These are phyloP conservation scores for Orthosia cruda DNA, from an alignment of 2,888 invertebrate genomes.

Conservation along the genomic window DNA sequence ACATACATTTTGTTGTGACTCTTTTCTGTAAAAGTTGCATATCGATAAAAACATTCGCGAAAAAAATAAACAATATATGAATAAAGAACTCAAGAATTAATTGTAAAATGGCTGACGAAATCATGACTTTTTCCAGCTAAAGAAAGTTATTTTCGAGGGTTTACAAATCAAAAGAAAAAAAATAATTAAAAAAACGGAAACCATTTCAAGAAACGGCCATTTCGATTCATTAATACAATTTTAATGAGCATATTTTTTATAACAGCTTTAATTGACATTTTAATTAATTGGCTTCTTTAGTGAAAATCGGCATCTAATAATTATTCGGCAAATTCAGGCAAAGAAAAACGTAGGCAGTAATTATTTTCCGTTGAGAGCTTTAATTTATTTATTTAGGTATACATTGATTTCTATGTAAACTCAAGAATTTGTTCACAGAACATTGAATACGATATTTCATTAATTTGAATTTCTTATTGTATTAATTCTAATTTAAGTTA, in stretches of 20 bases:
- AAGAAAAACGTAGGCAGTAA: neutral
- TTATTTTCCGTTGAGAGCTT: slow-evolving; percentile 1
- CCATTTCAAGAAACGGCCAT: neutral
- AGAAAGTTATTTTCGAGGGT: neutral
- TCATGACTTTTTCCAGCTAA: neutral
- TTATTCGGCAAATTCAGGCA: slow-evolving; percentile 12
- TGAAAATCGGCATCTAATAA: neutral
- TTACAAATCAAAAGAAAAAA: neutral
- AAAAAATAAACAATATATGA: neutral
- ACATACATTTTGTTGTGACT: neutral
- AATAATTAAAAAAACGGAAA: neutral
- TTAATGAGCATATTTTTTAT: neutral
- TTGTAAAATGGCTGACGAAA: neutral
- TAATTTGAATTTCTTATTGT: neutral
- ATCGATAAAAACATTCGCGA: neutral
- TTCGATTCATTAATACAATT: slow-evolving; percentile 15
- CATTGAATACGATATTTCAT: neutral
- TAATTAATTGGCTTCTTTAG: slow-evolving; percentile 21
- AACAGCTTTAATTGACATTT: slow-evolving; percentile 28
- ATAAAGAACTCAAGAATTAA: neutral
- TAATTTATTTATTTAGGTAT: neutral
- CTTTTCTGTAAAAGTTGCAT: neutral
- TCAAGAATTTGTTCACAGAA: neutral
- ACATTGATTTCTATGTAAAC: neutral
- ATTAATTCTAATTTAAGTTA: neutral